Evolutionary conservation across 2,113 vertebrate genomes (phyloP), one percentile per base, ranked within the genome.

Genomic region (Eptesicus fuscus): DNA sequence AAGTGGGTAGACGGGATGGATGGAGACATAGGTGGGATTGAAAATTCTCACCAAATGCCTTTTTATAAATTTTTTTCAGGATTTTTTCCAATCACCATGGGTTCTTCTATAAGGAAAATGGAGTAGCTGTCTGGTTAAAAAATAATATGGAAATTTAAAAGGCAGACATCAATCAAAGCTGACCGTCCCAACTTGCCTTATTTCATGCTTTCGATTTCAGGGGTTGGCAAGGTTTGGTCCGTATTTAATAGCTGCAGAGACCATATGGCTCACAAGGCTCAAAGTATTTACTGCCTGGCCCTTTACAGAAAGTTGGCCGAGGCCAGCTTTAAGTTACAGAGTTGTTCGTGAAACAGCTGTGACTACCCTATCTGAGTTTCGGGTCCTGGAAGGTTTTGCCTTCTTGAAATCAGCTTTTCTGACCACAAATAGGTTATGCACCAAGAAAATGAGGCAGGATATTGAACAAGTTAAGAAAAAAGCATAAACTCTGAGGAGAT

Each of bases 301-400:
- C 61, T 95, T 91, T 56, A 25, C 51, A 59, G 44, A 83, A 49
- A 0, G 4, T 2, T 42, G 88, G 77, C 77, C 76, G 61, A 20
- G 18, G 22, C 49, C n/a, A 42, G 23, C 53, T 91, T 82, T 87
- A 70, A 61, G 32, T 42, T 87, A 8, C 44, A 35, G 25, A 42
- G 17, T 93, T 97, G 74, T 83, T 95, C 59, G 40, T 88, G 71
- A 76, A 93, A 49, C 49, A 61, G 32, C 6, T 69, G 10, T 93
- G 91, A 94, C 47, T 44, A 16, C 2, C 13, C 40, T 65, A 4
- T 9, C 20, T 79, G 63, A 65, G 28, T 12, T 86, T 63, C 53
- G 28, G 16, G 53, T 47, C 67, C 1, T 16, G 10, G 87, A 69
- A 18, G 67, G 23, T 44, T 44, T 91, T 83, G 17, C 63, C 7